These are phyloP conservation scores for Gymnocypris eckloni DNA, from an alignment of 2,797 vertebrate species.

Conservation along the genomic window DNA sequence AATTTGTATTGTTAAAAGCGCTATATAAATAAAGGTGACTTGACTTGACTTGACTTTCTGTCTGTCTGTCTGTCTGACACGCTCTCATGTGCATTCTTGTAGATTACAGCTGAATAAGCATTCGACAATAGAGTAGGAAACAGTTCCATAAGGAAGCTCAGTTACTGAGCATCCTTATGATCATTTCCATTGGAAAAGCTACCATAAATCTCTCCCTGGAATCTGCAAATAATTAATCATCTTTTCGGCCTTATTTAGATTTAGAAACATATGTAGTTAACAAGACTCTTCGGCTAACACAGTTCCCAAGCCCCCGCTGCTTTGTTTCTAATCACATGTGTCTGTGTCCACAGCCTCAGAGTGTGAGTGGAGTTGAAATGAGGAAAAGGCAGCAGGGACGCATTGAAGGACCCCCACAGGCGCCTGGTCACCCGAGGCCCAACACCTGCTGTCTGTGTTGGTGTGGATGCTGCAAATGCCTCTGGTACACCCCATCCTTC, in stretches of 20 bases:
- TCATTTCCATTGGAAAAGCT: not conserved
- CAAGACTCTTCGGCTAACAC: not conserved
- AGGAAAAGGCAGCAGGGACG: slow-evolving; percentile 97
- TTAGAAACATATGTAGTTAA: slow-evolving; percentile 20
- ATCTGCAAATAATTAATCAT: slow-evolving; percentile 1
- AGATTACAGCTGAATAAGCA: slow-evolving; percentile 9
- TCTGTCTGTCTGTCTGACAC: slow-evolving; percentile 5
- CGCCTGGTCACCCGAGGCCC: slow-evolving; percentile 92
- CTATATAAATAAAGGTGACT: too few relatives aligned
- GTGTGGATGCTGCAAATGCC: slow-evolving; percentile 99
- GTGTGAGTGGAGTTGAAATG: slow-evolving; percentile 92
- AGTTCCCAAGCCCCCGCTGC: not conserved
- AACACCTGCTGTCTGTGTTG: slow-evolving; percentile 99
- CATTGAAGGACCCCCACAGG: slow-evolving; percentile 92
- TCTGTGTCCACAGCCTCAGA: slow-evolving; percentile 71
- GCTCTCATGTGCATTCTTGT: not conserved
- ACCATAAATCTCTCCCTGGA: not conserved
- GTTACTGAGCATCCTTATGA: not conserved
- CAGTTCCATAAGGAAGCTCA: not conserved
- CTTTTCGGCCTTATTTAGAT: slow-evolving; percentile 10
- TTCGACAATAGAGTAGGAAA: not conserved
- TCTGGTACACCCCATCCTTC: slow-evolving; percentile 85
- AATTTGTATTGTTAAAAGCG: too few relatives aligned
- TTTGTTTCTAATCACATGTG: slow-evolving; percentile 40
- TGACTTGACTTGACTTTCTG: slow-evolving; percentile 8